Evolutionary conservation across 2,888 invertebrate species (phyloP).

Genomic region (Xiphydria camelus): DNA sequence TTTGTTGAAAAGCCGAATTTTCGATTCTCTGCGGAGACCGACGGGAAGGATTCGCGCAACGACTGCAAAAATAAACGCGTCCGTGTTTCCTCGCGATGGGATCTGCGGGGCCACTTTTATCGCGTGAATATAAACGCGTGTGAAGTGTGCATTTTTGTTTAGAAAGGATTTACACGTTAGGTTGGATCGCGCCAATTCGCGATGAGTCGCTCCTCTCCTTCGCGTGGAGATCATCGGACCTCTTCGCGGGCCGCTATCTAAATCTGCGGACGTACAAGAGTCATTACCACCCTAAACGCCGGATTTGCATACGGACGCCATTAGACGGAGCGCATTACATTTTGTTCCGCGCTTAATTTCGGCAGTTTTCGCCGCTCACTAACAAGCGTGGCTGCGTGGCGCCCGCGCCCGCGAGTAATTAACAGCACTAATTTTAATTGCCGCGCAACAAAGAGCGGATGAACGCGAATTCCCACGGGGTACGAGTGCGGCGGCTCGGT

Average conservation of each 20-base stretch:
- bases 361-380: slow-evolving; percentile 42
- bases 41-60: too few species aligned
- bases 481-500: slow-evolving; percentile 9
- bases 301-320: slow-evolving; percentile 28
- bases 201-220: too few species aligned
- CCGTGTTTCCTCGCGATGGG: too few species aligned
- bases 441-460: slow-evolving; percentile 53
- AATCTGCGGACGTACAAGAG: slow-evolving; percentile 2
- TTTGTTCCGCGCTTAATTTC: slow-evolving; percentile 49
- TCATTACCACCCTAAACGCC: slow-evolving; percentile 1
- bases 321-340: slow-evolving; percentile 44
- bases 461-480: slow-evolving; percentile 49
- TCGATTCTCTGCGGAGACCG: too few species aligned
- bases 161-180: too few species aligned
- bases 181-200: too few species aligned
- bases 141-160: too few species aligned
- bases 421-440: slow-evolving; percentile 58
- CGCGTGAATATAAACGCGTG: too few species aligned
- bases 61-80: too few species aligned
- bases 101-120: too few species aligned
- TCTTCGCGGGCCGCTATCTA: not conserved
- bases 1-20: too few species aligned
- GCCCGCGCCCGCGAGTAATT: slow-evolving; percentile 43
- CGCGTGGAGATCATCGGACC: too few species aligned
- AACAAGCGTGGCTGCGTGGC: slow-evolving; percentile 37